Base-by-base conservation (phyloP, 2,797 vertebrate genomes). In the Falco berigora region DNA sequence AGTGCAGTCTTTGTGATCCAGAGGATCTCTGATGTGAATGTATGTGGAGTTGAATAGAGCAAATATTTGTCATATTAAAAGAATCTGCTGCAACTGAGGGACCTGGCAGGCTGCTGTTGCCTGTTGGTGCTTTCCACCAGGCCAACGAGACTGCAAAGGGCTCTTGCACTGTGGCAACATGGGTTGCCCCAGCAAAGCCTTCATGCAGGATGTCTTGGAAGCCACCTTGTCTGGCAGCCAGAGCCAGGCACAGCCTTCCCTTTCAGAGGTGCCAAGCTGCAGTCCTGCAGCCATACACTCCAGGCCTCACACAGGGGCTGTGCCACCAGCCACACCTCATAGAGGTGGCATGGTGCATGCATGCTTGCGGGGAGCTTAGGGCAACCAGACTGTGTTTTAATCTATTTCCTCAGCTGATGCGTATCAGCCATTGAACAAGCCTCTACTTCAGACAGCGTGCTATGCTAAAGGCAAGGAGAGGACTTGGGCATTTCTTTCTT, bases 121-220 rank as follows among this genome's bases (percentile, higher is more conserved):
- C 38, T 55, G 22, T 22, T 34, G 72, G 40, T 74, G 44, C 52
- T 91, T 59, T 38, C 46, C 38, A 52, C 9, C 23, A 9, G 52
- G n/a, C 44, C 53, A 20, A 25, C 36, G 36, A 53, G 19, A 62
- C 73, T 83, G 62, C 62, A 25, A 0, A 47, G 38, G 50, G 21
- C 67, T 79, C 0, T 0, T 40, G 66, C 19, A 0, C 49, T 14
- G 0, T 11, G 44, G 18, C 32, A 11, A 0, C 2, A 1, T 17
- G 42, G 32, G 14, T 34, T 82, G 55, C 38, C 34, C 14, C 38
- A 27, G 46, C 42, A 78, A 14, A 40, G 4, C 34, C 46, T 92
- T 58, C 49, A 4, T 0, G 0, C 3, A 5, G 56, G 47, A 22
- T 46, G 34, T 44, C 32, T 25, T 14, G 9, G 17, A 73, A 75